A percentile compares a stretch with the other conserved stretches of the same genome.
phyloP scores from a whole-genome alignment of 2,797 vertebrate species.

The Artibeus jamaicensis region DNA sequence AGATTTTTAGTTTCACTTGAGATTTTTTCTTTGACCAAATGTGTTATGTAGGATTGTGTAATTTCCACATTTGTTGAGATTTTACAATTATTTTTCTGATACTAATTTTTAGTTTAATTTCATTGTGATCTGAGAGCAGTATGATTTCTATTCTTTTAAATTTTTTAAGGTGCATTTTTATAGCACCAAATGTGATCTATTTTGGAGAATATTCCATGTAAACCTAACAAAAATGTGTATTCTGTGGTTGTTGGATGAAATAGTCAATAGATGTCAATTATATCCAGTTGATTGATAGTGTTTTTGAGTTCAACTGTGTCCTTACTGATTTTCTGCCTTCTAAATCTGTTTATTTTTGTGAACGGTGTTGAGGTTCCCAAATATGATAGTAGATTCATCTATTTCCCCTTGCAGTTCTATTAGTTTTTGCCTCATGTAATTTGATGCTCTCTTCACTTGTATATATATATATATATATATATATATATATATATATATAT shows the following conservation, averaged over 20 bases:
- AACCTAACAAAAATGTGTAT: not conserved
- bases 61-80: not conserved
- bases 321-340: not conserved
- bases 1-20: not conserved
- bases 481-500: not conserved
- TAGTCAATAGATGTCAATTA: not conserved
- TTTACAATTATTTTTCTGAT: not conserved
- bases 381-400: not conserved
- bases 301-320: not conserved
- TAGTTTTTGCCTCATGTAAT: not conserved
- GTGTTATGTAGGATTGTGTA: not conserved
- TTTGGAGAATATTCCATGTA: not conserved
- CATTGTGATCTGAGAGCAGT: not conserved
- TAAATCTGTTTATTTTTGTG: not conserved
- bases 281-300: not conserved
- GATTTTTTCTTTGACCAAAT: not conserved
- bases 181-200: not conserved
- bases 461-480: not conserved
- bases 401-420: not conserved
- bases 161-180: not conserved
- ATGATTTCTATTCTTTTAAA: not conserved
- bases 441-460: not conserved
- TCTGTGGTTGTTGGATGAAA: not conserved
- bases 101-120: not conserved
- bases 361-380: not conserved